Evolutionary conservation across 1,140 invertebrate species (phyloP), one percentile per base, ranked within the genome.

Genomic region (Homalodisca vitripennis): DNA sequence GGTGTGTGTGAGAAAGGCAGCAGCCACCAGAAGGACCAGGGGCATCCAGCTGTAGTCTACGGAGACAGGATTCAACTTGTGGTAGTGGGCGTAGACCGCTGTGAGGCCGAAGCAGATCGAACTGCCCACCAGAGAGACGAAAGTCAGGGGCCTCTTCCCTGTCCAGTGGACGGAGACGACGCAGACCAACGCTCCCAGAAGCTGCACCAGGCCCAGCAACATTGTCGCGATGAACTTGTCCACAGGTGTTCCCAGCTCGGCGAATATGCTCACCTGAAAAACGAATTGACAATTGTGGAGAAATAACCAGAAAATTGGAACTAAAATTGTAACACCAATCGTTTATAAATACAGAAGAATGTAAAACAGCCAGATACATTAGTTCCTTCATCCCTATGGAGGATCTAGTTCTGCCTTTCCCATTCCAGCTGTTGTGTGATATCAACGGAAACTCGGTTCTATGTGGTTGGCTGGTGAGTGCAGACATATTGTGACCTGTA

Each of bases 191-290:
- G 86, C 84, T 0, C 89, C 89, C 1, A 87, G 22, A 20, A 92
- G 78, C 74, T 92, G 86, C 0, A 86, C 84, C 0, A 89, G 75
- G 0, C 90, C 90, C 2, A 92, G 78, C 1, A 89, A 78, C 1
- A 92, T 82, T 0, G 90, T 89, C 0, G 89, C 89, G 22, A 86
- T 84, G 77, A 90, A 91, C 73, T 88, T 85, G 72, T 90, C 85
- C 46, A 92, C 85, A 0, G 90, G 89, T 0, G 89, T 84, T 27
- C 88, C 82, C 17, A 92, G 75, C 27, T 82, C 82, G 27, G 83
- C 81, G 71, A 92, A 92, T 70, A 92, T 89, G 29, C 84, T 76
- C 6, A 78, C 77, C 74, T 77, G 47, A 10, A 70, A 73, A 47
- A 60, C 47, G n/a, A 34, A 10, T 17, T 10, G 34, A 41, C 34